These are phyloP conservation scores for Rhorus exstirpatorius DNA, from an alignment of 2,888 invertebrate genomes.

Conservation along the genomic window DNA sequence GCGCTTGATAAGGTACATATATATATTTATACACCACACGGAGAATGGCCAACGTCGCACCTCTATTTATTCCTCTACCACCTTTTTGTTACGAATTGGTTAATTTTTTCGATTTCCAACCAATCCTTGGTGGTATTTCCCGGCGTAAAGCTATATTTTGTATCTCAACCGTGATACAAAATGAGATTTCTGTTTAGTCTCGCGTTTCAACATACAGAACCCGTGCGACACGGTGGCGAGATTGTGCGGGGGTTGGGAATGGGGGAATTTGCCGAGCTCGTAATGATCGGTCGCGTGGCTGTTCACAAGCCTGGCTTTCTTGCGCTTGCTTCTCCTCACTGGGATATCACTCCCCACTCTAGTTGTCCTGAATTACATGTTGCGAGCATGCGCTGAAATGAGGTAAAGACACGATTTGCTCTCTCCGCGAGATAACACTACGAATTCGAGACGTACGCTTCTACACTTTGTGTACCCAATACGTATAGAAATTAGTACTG, in stretches of 20 bases:
- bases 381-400: neutral
- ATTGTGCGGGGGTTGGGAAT: slow-evolving; percentile 42
- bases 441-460: no score
- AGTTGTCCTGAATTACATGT: neutral
- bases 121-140: neutral
- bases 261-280: slow-evolving; percentile 76
- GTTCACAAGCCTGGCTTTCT: slow-evolving; percentile 73
- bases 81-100: neutral
- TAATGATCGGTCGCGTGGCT: slow-evolving; percentile 80
- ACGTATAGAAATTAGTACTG: no score
- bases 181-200: slow-evolving; percentile 21
- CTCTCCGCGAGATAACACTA: no score
- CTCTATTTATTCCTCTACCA: neutral
- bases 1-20: neutral
- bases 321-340: slow-evolving; percentile 71
- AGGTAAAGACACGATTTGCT: no score
- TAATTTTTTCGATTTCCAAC: neutral
- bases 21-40: neutral
- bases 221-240: slow-evolving; percentile 14
- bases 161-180: neutral
- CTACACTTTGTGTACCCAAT: no score
- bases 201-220: slow-evolving; percentile 7
- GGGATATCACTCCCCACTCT: slow-evolving; percentile 8
- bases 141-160: neutral
- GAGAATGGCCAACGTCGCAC: neutral